Percentiles rank a stretch among this genome's conserved stretches.
Evolutionary conservation across 2,797 vertebrate species (phyloP).

Genomic region (Spondyliosoma cantharus): DNA sequence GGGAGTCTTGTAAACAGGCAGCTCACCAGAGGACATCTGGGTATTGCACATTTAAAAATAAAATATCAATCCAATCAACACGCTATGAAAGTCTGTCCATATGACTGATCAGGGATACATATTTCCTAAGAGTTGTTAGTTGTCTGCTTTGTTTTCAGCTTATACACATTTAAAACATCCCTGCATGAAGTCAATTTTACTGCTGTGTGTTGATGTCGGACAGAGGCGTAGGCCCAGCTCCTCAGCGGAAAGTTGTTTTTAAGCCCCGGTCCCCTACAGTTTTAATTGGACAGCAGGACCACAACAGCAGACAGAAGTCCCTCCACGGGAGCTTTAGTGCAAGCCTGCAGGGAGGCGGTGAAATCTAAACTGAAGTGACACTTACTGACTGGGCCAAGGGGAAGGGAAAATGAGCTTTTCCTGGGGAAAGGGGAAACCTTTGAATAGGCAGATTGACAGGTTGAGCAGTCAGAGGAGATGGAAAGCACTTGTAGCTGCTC

Average conservation of each 20-base stretch:
- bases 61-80: slow-evolving; percentile 26
- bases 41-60: slow-evolving; percentile 37
- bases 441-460: slow-evolving; percentile 84
- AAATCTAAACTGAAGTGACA: slow-evolving; percentile 85
- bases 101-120: slow-evolving; percentile 24
- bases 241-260: slow-evolving; percentile 56
- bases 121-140: slow-evolving; percentile 2
- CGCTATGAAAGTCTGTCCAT: slow-evolving; percentile 33
- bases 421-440: slow-evolving; percentile 70
- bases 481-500: slow-evolving; percentile 79
- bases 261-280: slow-evolving; percentile 61
- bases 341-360: slow-evolving; percentile 68
- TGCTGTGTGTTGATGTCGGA: slow-evolving; percentile 19
- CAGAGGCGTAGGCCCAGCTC: slow-evolving; percentile 5
- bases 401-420: slow-evolving; percentile 79
- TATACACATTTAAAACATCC: slow-evolving; percentile 30
- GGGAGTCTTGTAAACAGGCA: slow-evolving; percentile 63
- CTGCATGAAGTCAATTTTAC: background rate
- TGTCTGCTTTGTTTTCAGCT: slow-evolving; percentile 2
- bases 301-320: slow-evolving; percentile 60
- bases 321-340: slow-evolving; percentile 65
- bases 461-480: slow-evolving; percentile 78
- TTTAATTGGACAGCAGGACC: slow-evolving; percentile 79
- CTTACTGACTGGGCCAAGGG: slow-evolving; percentile 75
- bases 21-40: slow-evolving; percentile 46